A percentile compares a stretch with the other conserved stretches of the same genome.
These are phyloP conservation scores for Sphaeramia orbicularis DNA, from an alignment of 2,797 vertebrate genomes.

Conservation along the genomic window DNA sequence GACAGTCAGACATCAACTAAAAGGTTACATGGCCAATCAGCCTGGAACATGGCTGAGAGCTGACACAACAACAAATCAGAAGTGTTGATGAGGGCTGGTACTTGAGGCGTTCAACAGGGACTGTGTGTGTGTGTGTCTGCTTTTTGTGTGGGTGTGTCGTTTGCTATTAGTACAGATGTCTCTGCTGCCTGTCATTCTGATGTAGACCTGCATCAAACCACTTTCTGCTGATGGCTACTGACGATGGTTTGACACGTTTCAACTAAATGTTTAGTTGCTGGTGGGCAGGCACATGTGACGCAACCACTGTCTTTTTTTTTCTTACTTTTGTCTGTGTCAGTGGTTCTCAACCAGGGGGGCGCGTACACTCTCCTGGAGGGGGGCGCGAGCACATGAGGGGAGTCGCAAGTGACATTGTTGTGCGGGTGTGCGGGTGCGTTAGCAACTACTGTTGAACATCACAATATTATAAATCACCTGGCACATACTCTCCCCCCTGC, in stretches of 20 bases:
- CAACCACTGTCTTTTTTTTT: conserved; percentile 2
- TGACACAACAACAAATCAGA: conserved; percentile 55
- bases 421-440: too few species aligned
- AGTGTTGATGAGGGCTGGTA: conserved; percentile 62
- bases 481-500: too few species aligned
- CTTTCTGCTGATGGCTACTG: conserved; percentile 37
- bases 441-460: too few species aligned
- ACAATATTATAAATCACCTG: too few species aligned
- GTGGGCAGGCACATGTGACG: conserved; percentile 8
- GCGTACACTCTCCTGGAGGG: too few species aligned
- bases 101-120: conserved; percentile 18
- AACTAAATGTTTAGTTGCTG: conserved; percentile 41
- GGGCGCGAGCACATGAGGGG: too few species aligned
- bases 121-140: not conserved
- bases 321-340: too few species aligned
- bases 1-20: conserved; percentile 62
- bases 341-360: too few species aligned
- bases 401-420: too few species aligned
- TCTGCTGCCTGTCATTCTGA: conserved; percentile 63
- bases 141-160: conserved; percentile 33
- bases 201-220: conserved; percentile 48
- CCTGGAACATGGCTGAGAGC: conserved; percentile 55
- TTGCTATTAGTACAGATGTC: conserved; percentile 57
- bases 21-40: conserved; percentile 69
- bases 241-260: conserved; percentile 45